A percentile compares a stretch with the other conserved stretches of the same genome.
Conservation (phyloP, 2,797 vertebrate genomes). For the Apogon hyalosoma region DNA sequence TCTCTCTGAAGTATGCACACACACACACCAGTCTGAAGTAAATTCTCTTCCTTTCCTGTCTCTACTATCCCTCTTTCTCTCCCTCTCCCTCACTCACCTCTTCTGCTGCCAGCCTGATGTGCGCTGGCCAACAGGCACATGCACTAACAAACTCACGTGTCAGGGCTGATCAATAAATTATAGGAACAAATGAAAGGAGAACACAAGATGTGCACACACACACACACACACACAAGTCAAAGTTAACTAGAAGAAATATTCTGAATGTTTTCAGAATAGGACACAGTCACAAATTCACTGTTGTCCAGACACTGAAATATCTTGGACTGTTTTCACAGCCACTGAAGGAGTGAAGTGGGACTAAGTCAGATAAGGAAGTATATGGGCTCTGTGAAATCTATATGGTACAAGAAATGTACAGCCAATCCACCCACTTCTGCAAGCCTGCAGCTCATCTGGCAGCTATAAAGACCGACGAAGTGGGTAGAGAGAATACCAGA, state of each 20-base stretch:
- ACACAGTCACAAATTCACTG: constrained; percentile 2
- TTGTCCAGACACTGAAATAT: constrained; percentile 33
- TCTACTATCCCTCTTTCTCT: constrained; percentile 47
- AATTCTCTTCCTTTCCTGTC: constrained; percentile 56
- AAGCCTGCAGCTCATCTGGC: constrained; percentile 50
- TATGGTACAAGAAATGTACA: constrained; percentile 42
- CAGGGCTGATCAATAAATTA: constrained; percentile 60
- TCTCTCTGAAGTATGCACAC: constrained; percentile 65
- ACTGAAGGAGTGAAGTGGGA: constrained; percentile 33
- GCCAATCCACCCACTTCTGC: constrained; percentile 28
- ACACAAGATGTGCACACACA: background rate
- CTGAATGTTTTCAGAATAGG: background rate
- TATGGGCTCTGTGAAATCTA: constrained; percentile 39
- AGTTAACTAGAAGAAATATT: constrained; percentile 19
- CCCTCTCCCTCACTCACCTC: constrained; percentile 28
- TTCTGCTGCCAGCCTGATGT: constrained; percentile 20
- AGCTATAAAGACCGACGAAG: constrained; percentile 37
- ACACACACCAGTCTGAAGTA: constrained; percentile 53
- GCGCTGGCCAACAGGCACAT: constrained; percentile 3
- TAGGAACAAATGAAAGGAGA: constrained; percentile 36
- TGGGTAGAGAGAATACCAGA: constrained; percentile 6
- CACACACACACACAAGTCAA: background rate
- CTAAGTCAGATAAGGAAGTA: constrained; percentile 45
- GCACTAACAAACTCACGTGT: constrained; percentile 36
- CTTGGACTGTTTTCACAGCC: constrained; percentile 40